Conservation (phyloP, 2,888 invertebrate genomes). For the Rhagonycha fulva region DNA sequence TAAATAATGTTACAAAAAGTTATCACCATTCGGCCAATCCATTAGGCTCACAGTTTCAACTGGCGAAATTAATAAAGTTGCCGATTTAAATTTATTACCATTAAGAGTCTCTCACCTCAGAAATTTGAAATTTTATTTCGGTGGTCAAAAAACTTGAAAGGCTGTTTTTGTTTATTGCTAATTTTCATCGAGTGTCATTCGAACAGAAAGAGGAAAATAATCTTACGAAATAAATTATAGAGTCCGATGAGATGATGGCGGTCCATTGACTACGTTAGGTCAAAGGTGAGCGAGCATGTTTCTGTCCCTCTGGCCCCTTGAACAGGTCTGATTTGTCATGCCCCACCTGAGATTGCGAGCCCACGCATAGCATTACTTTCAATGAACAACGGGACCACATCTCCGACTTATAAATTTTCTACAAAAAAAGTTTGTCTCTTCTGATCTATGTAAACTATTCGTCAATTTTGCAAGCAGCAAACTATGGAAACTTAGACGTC, state of each 20-base stretch:
- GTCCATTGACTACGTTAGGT: constrained; percentile 52
- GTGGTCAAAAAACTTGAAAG: not conserved
- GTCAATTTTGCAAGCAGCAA: not conserved
- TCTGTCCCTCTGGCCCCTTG: constrained; percentile 39
- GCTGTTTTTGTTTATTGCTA: not conserved
- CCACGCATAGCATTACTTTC: constrained; percentile 49
- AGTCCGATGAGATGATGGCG: constrained; percentile 53
- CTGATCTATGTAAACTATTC: not conserved
- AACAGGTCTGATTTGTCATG: constrained; percentile 52
- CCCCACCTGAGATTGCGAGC: constrained; percentile 47
- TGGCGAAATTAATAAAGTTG: not conserved
- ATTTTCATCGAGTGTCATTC: constrained; percentile 18
- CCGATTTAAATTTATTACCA: not conserved
- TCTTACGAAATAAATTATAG: constrained; percentile 49
- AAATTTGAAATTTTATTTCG: not conserved
- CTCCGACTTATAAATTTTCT: constrained; percentile 5
- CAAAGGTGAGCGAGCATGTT: constrained; percentile 53
- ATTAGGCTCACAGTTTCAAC: not conserved
- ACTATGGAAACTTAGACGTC: not conserved
- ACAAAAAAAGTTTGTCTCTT: not conserved
- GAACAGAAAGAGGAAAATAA: constrained; percentile 29
- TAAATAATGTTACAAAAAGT: not conserved
- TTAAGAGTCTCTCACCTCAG: not conserved
- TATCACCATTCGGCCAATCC: not conserved
- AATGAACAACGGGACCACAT: constrained; percentile 37